Conservation (phyloP, 2,797 vertebrate species). For the Xiphorhynchus erythropygius region DNA sequence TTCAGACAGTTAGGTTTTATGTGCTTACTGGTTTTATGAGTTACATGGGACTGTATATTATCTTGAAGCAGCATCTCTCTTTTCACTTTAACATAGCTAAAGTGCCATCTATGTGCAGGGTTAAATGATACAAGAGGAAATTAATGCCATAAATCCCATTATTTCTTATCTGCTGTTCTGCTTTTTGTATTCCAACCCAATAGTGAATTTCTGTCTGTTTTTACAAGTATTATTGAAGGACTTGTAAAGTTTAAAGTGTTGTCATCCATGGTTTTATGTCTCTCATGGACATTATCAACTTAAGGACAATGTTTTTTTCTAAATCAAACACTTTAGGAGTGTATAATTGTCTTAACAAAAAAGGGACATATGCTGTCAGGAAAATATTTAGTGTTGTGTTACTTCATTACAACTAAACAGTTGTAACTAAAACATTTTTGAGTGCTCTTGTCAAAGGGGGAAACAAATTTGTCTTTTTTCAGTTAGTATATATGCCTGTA, state of each 20-base stretch:
- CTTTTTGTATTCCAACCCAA: not conserved
- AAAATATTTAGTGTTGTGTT: not conserved
- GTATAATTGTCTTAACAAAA: not conserved
- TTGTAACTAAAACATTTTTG: not conserved
- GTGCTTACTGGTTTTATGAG: not conserved
- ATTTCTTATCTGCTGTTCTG: not conserved
- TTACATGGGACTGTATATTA: not conserved
- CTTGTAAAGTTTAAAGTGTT: not conserved
- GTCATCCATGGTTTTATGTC: rapidly evolving
- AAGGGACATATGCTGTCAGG: not conserved
- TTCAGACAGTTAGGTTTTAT: not conserved
- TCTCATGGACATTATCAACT: not conserved
- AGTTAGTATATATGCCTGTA: not conserved
- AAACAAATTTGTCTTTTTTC: not conserved
- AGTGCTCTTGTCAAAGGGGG: not conserved
- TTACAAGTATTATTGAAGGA: not conserved
- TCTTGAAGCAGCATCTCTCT: not conserved
- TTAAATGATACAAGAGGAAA: not conserved
- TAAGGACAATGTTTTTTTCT: not conserved
- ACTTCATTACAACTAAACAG: not conserved
- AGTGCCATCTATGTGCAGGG: not conserved
- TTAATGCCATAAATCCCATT: not conserved
- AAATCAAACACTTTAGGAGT: not conserved
- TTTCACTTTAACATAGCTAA: not conserved
- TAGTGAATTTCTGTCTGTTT: not conserved